Conservation (phyloP, 2,888 invertebrate species). For the Sphaerolaimus hirsutus region DNA sequence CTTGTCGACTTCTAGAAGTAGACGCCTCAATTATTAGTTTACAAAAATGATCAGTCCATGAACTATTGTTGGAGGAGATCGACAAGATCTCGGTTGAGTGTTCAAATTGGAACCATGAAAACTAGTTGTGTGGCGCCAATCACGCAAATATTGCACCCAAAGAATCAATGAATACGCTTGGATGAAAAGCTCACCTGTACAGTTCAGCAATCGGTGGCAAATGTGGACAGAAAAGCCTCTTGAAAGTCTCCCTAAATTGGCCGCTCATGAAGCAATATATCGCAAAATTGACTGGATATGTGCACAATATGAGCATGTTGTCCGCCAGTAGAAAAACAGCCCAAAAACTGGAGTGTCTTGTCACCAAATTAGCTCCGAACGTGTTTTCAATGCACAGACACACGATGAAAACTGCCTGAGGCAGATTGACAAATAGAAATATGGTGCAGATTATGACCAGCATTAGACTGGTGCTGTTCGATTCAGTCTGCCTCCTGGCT, state of each 20-base stretch:
- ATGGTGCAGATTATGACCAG: conserved; percentile 30
- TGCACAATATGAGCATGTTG: conserved; percentile 59
- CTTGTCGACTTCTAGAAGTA: too few relatives aligned
- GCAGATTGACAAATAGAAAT: conserved; percentile 32
- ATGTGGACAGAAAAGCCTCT: conserved; percentile 42
- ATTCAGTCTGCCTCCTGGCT: conserved; percentile 19
- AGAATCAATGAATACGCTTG: too few relatives aligned
- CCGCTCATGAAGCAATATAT: conserved; percentile 88
- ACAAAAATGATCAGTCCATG: too few relatives aligned
- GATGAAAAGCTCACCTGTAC: too few relatives aligned
- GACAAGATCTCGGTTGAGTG: too few relatives aligned
- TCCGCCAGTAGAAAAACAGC: conserved; percentile 27
- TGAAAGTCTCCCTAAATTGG: conserved; percentile 76
- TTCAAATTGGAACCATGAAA: too few relatives aligned
- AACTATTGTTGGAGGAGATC: too few relatives aligned
- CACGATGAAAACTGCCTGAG: conserved; percentile 23
- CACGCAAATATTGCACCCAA: too few relatives aligned
- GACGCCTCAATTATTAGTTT: too few relatives aligned
- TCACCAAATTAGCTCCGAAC: conserved; percentile 11
- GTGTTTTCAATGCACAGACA: conserved; percentile 17
- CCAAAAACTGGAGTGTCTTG: conserved; percentile 15
- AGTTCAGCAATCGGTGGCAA: too few relatives aligned
- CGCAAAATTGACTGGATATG: conserved; percentile 69
- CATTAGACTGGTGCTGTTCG: conserved; percentile 28
- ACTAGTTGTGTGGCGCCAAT: too few relatives aligned